Evolutionary conservation across 2,888 invertebrate species (phyloP).

Genomic region (Agrochola litura): DNA sequence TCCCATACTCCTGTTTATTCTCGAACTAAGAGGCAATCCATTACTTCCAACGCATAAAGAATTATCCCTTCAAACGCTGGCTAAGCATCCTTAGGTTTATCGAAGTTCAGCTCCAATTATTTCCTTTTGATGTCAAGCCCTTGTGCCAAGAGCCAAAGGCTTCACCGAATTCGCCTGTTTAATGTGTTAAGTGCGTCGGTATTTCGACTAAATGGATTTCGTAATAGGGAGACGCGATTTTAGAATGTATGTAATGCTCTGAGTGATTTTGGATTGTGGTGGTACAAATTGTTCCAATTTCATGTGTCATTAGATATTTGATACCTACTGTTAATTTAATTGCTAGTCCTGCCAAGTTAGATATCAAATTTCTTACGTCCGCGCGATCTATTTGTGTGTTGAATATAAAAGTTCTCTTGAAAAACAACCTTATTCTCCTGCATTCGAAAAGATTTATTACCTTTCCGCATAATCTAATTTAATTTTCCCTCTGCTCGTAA

Average conservation of each 20-base stretch:
- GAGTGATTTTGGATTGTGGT: slow-evolving; percentile 25
- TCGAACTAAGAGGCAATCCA: slow-evolving; percentile 41
- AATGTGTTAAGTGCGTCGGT: slow-evolving; percentile 62
- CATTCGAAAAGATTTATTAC: slow-evolving; percentile 46
- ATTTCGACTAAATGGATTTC: slow-evolving; percentile 60
- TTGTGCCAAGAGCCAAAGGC: slow-evolving; percentile 54
- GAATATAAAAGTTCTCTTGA: background rate
- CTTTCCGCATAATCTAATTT: slow-evolving; percentile 37
- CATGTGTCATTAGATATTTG: slow-evolving; percentile 12
- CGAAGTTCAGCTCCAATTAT: slow-evolving; percentile 67
- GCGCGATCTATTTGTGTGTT: background rate
- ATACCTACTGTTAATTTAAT: background rate
- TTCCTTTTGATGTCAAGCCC: slow-evolving; percentile 62
- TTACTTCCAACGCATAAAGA: slow-evolving; percentile 47
- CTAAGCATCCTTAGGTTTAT: slow-evolving; percentile 60
- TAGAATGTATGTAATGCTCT: slow-evolving; percentile 41
- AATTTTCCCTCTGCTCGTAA: slow-evolving; percentile 42
- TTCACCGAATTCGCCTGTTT: slow-evolving; percentile 56
- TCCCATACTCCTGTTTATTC: slow-evolving; percentile 21
- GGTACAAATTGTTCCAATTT: slow-evolving; percentile 19
- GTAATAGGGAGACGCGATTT: slow-evolving; percentile 41
- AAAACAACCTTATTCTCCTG: background rate
- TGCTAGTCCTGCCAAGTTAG: background rate
- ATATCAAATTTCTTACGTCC: background rate
- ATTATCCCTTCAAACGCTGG: slow-evolving; percentile 56